Conservation (phyloP, 2,888 invertebrate species). For the Empis stercorea region DNA sequence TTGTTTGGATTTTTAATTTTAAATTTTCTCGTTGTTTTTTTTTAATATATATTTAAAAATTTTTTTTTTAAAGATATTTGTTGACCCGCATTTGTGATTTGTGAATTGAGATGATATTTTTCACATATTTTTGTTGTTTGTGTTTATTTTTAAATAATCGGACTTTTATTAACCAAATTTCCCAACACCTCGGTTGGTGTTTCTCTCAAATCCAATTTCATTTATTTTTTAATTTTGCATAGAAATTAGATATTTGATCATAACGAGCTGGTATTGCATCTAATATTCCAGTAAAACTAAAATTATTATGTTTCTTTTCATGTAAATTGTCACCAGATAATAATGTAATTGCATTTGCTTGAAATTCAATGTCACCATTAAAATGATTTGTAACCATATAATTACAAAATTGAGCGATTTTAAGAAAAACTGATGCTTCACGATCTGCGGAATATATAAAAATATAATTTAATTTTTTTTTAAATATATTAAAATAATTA, state of each 20-base stretch:
- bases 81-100: too few species aligned
- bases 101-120: too few species aligned
- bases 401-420: conserved; percentile 36
- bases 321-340: conserved; percentile 49
- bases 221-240: conserved; percentile 68
- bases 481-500: too few species aligned
- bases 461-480: too few species aligned
- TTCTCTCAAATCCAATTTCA: conserved; percentile 19
- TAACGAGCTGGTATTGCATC: conserved; percentile 69
- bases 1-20: too few species aligned
- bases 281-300: conserved; percentile 65
- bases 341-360: conserved; percentile 55
- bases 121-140: too few species aligned
- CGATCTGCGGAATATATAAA: conserved; percentile 23
- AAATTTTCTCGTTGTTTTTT: too few species aligned
- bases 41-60: too few species aligned
- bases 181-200: too few species aligned
- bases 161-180: too few species aligned
- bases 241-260: conserved; percentile 71
- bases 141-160: too few species aligned
- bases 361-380: conserved; percentile 35
- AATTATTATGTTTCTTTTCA: conserved; percentile 38
- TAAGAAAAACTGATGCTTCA: conserved; percentile 32
- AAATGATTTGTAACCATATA: conserved; percentile 37
- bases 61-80: too few species aligned